phyloP scores from a whole-genome alignment of 2,888 invertebrate genomes.

The Himalopsyche anomala region DNA sequence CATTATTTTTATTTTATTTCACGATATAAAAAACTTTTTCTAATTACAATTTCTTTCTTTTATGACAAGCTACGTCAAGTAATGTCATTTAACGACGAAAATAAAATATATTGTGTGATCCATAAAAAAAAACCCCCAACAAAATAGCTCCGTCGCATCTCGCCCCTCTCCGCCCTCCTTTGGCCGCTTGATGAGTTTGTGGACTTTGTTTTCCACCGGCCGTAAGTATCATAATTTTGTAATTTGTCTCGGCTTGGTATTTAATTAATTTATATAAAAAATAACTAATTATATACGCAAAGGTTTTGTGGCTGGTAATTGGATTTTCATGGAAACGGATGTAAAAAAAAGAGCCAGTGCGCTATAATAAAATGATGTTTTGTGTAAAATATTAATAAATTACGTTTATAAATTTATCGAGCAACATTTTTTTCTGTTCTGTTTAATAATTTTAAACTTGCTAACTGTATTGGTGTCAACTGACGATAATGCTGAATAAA shows the following conservation, averaged over 20 bases:
- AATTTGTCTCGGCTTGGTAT: slow-evolving; percentile 53
- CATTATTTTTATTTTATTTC: neutral
- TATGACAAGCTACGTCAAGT: slow-evolving; percentile 37
- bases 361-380: neutral
- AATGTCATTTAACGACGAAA: slow-evolving; percentile 44
- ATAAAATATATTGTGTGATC: slow-evolving; percentile 32
- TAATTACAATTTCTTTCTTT: slow-evolving; percentile 6
- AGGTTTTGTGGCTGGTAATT: slow-evolving; percentile 46
- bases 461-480: too few relatives aligned
- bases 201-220: slow-evolving; percentile 35
- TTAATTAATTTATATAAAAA: slow-evolving; percentile 54
- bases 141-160: neutral
- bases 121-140: slow-evolving; percentile 38
- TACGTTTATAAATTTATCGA: neutral
- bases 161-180: neutral
- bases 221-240: slow-evolving; percentile 55
- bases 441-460: neutral
- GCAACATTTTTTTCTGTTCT: neutral
- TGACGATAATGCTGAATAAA: too few relatives aligned
- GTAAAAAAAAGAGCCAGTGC: neutral
- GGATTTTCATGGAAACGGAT: slow-evolving; percentile 52
- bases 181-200: slow-evolving; percentile 51
- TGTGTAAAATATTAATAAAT: slow-evolving; percentile 6
- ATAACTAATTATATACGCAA: slow-evolving; percentile 46
- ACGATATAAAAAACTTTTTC: neutral